Evolutionary conservation across 2,113 vertebrate species (phyloP), one percentile per base, ranked within the genome.

Genomic region (Panthera tigris): DNA sequence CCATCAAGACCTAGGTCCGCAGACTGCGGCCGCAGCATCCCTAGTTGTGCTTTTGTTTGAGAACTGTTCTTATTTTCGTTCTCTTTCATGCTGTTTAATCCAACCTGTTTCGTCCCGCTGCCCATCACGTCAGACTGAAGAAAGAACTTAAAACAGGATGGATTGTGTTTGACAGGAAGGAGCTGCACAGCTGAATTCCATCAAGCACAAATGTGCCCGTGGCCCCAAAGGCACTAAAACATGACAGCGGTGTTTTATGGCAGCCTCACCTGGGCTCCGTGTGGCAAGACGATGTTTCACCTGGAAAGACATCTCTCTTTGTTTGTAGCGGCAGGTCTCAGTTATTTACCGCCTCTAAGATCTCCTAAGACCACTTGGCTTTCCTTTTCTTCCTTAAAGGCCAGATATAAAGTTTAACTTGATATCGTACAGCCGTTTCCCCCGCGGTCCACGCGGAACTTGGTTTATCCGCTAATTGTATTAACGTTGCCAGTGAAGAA

Each of bases 321-420:
- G 50, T 71, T 48, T 36, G 11, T 36, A 36, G 31, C 15, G 12
- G 0, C 4, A 39, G 31, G 6, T 65, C 29, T 4, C 66, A 45
- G 14, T 29, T 45, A 52, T 76, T 57, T 84, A 33, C n/a, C 11
- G 74, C 52, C 15, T 93, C 68, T 9, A 4, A 52, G 78, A 48
- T 68, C 80, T 96, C 45, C 31, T 80, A 19, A 78, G 74, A 39
- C 36, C 48, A 74, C 57, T 87, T 48, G 12, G 16, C 16, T 73
- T 93, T 78, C 27, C 61, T 90, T 86, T 92, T 71, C n/a, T 25
- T 52, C 55, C 55, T 31, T 55, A 79, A 92, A 81, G 69, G 69
- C 16, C 63, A 92, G 78, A 93, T 96, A 29, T 88, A 96, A 97
- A 73, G 92, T 94, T 92, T 96, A 82, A 96, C 88, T 97, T 96